Base-by-base conservation (phyloP, 2,113 vertebrate genomes). In the Riparia riparia region DNA sequence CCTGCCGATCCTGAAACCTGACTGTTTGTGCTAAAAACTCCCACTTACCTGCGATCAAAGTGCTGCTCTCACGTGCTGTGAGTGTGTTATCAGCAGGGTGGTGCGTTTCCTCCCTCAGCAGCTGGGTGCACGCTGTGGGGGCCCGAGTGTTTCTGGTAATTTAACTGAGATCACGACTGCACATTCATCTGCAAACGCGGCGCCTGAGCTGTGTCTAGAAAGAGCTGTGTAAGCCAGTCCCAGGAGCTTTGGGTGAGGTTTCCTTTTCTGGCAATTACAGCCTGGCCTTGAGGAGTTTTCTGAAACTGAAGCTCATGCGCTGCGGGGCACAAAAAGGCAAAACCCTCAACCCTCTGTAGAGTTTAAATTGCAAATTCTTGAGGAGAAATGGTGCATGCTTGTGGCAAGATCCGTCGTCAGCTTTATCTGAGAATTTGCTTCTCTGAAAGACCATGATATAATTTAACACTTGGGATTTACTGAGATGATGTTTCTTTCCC, bases 61-160 rank as follows among this genome's bases (percentile, higher is more conserved):
- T 34, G 8, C 90, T 83, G 61, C 82, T 91, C 41, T 49, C 53
- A 84, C 39, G 70, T 89, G 94, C 74, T 17, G n/a, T 0, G 57
- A 60, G 69, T 1, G 0, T 21, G 22, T 69, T 79, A 82, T 82
- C 90, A 85, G 73, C 73, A 21, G 5, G 34, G 50, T 20, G 90
- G 89, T 63, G 97, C 95, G 91, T 95, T 97, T 97, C 97, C 97
- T 96, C 45, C 93, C 90, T 24, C 50, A 19, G 93, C 90, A 65
- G 84, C 3, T 9, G 86, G 69, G 89, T 72, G 60, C 88, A 41
- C 10, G 10, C 32, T 37, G 74, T 90, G 96, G 95, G 79, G 91
- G 63, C 90, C 37, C 6, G 42, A 76, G 95, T 64, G 82, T 91
- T 97, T 98, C 98, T 98, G 98, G 97, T 97, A 93, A 98, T 82